These are phyloP conservation scores for Amniataba percoides DNA, from an alignment of 2,797 vertebrate species.

Conservation along the genomic window DNA sequence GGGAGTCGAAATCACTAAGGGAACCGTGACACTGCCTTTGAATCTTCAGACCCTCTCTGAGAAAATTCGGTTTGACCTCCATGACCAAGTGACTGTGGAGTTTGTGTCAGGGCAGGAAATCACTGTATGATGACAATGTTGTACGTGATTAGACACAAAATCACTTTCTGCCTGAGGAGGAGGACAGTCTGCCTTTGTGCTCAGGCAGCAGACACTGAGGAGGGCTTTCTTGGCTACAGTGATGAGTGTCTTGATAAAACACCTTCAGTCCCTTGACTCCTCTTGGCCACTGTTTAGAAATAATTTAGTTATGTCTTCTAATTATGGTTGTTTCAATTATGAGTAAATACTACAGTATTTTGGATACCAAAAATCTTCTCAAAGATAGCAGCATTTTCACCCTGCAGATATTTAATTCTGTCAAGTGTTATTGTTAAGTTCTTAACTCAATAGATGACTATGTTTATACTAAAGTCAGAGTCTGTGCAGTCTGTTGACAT, in stretches of 20 bases:
- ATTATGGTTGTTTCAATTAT: background rate
- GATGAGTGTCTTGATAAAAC: conserved; percentile 43
- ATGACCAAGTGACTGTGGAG: conserved; percentile 82
- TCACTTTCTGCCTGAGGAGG: conserved; percentile 63
- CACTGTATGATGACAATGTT: conserved; percentile 85
- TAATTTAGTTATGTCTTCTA: conserved; percentile 20
- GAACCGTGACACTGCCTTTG: conserved; percentile 69
- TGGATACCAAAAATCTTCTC: background rate
- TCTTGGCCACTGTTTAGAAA: conserved; percentile 21
- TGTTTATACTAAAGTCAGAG: too few relatives aligned
- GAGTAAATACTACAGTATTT: background rate
- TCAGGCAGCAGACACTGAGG: conserved; percentile 7
- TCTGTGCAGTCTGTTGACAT: background rate
- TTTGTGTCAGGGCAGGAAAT: conserved; percentile 88
- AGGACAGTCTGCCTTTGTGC: conserved; percentile 64
- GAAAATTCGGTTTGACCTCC: conserved; percentile 81
- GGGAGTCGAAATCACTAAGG: conserved; percentile 41
- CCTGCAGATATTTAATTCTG: background rate
- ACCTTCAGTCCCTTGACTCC: conserved; percentile 20
- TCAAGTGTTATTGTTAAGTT: background rate
- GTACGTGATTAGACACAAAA: conserved; percentile 85
- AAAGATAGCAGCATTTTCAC: background rate
- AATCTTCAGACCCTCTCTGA: conserved; percentile 58
- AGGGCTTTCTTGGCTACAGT: conserved; percentile 24
- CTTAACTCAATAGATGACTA: background rate